A percentile compares a stretch with the other conserved stretches of the same genome.
phyloP scores from a whole-genome alignment of 2,888 invertebrate species.

The Drosophila incognita region DNA sequence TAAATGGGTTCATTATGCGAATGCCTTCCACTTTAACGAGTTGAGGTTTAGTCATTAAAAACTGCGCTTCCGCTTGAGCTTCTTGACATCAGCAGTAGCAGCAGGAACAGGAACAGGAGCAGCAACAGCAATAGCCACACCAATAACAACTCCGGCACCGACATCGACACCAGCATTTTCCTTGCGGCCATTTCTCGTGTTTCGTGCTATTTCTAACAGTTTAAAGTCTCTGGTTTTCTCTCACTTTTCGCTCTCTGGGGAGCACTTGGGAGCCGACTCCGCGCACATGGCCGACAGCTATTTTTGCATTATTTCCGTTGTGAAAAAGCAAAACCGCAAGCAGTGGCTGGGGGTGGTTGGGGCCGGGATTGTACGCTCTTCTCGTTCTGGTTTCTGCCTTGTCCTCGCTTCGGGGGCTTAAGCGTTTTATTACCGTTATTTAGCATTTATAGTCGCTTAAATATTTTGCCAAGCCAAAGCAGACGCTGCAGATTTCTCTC shows the following conservation, averaged over 20 bases:
- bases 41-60: constrained; percentile 75
- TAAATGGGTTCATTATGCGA: constrained; percentile 77
- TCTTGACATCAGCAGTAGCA: constrained; percentile 22
- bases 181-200: constrained; percentile 49
- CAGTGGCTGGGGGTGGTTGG: background rate
- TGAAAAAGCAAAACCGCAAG: constrained; percentile 59
- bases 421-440: constrained; percentile 82
- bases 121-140: background rate
- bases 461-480: constrained; percentile 69
- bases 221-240: constrained; percentile 48
- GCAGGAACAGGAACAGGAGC: background rate
- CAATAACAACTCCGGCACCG: constrained; percentile 13
- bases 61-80: constrained; percentile 50
- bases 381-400: constrained; percentile 38
- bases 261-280: constrained; percentile 60
- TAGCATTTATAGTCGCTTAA: constrained; percentile 83
- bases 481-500: constrained; percentile 80
- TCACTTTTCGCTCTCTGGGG: constrained; percentile 62
- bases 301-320: constrained; percentile 77
- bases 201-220: constrained; percentile 42
- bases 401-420: constrained; percentile 74
- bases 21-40: constrained; percentile 72
- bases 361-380: constrained; percentile 24
- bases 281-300: constrained; percentile 75
- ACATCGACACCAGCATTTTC: constrained; percentile 45